Percentiles rank a stretch among this genome's conserved stretches.
Evolutionary conservation across 2,113 vertebrate species (phyloP).

Genomic region (Octodon degus): DNA sequence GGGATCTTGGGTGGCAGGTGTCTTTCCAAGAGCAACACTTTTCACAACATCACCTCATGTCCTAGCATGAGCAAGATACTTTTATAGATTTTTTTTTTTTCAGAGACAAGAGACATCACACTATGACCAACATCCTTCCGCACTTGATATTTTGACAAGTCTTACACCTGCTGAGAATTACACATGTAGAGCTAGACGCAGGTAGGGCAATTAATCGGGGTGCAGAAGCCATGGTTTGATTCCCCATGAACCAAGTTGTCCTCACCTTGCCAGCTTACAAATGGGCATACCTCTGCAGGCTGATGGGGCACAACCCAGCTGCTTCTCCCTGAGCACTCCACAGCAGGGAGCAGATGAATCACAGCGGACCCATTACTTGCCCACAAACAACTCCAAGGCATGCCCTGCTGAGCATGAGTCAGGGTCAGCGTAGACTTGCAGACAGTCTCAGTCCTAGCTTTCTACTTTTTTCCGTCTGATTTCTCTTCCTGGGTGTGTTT

Average conservation of each 20-base stretch:
- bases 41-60: background rate
- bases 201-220: background rate
- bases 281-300: background rate
- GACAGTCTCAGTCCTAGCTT: background rate
- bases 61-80: background rate
- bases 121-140: constrained; percentile 10
- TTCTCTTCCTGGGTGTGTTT: constrained; percentile 66
- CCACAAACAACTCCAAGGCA: background rate
- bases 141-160: background rate
- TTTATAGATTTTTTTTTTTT: constrained; percentile 39
- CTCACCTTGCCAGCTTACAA: background rate
- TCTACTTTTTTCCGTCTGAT: constrained; percentile 24
- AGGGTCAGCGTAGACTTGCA: background rate
- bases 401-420: background rate
- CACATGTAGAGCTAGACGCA: background rate
- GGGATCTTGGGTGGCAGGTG: background rate
- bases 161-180: background rate
- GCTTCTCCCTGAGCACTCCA: background rate
- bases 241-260: background rate
- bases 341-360: background rate
- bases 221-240: background rate
- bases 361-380: background rate
- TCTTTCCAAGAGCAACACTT: constrained; percentile 30
- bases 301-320: background rate
- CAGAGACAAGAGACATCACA: background rate